Evolutionary conservation across 2,797 vertebrate genomes (phyloP).

Genomic region (Sebastes kiyomatsui): DNA sequence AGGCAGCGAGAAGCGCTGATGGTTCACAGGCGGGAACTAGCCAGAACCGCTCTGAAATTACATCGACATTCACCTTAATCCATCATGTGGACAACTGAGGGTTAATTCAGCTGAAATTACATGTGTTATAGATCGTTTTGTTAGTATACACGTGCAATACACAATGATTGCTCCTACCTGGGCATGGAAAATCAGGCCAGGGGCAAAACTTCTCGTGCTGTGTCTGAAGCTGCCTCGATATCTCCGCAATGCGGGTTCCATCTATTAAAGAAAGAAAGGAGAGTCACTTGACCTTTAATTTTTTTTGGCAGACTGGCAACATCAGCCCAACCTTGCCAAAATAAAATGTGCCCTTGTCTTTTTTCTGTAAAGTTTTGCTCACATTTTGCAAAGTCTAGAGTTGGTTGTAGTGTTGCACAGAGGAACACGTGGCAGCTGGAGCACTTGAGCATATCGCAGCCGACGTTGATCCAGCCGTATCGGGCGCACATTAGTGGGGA

Average conservation of each 20-base stretch:
- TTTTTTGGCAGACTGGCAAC: conserved; percentile 10
- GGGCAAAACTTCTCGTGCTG: conserved; percentile 97
- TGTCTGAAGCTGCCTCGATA: conserved; percentile 86
- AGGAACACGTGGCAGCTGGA: conserved; percentile 95
- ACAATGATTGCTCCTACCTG: conserved; percentile 81
- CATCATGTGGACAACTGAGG: not conserved
- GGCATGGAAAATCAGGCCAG: conserved; percentile 96
- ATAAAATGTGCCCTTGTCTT: not conserved
- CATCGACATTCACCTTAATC: not conserved
- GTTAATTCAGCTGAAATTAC: not conserved
- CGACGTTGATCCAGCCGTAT: conserved; percentile 92
- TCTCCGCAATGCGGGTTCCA: conserved; percentile 87
- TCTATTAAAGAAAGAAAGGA: conserved; percentile 78
- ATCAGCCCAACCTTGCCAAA: not conserved
- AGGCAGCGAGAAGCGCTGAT: conserved; percentile 83
- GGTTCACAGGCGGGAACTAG: conserved; percentile 89
- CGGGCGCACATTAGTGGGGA: conserved; percentile 91
- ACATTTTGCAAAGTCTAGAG: conserved; percentile 90
- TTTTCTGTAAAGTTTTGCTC: conserved; percentile 49
- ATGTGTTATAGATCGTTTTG: not conserved
- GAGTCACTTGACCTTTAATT: not conserved
- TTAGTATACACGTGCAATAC: not conserved
- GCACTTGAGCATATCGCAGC: conserved; percentile 92
- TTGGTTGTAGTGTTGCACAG: conserved; percentile 88
- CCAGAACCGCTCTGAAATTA: conserved; percentile 89